These are phyloP conservation scores for Meiosimyza platycephala DNA, from an alignment of 2,888 invertebrate genomes.

Conservation along the genomic window DNA sequence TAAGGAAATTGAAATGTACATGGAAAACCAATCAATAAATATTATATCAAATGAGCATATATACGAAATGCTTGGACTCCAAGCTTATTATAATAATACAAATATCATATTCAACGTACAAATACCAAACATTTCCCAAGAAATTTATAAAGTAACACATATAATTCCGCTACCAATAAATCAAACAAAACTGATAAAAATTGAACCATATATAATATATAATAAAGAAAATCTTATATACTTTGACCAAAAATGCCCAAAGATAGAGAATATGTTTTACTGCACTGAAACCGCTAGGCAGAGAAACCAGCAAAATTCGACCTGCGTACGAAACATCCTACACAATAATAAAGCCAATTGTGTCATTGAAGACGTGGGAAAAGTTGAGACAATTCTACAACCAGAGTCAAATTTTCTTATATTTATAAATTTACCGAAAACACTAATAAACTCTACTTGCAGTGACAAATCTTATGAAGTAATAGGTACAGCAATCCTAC, in stretches of 20 bases:
- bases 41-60: slow-evolving; percentile 41
- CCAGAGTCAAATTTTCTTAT: slow-evolving; percentile 1
- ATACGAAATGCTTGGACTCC: slow-evolving; percentile 40
- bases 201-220: slow-evolving; percentile 28
- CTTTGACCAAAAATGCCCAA: slow-evolving; percentile 29
- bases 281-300: slow-evolving; percentile 17
- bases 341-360: neutral
- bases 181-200: slow-evolving; percentile 34
- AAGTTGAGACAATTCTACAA: neutral
- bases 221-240: slow-evolving; percentile 32
- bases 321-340: neutral
- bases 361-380: slow-evolving; percentile 11
- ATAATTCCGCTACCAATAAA: slow-evolving; percentile 41
- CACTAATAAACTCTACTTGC: neutral
- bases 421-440: neutral
- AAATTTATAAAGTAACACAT: slow-evolving; percentile 34
- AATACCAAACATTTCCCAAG: slow-evolving; percentile 36
- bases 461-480: too few relatives aligned
- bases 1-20: slow-evolving; percentile 31
- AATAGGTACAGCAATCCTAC: too few relatives aligned
- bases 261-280: slow-evolving; percentile 29
- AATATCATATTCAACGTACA: slow-evolving; percentile 43
- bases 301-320: slow-evolving; percentile 2
- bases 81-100: slow-evolving; percentile 38
- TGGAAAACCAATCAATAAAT: slow-evolving; percentile 35